Evolutionary conservation across 2,888 invertebrate genomes (phyloP).

Genomic region (Nomada fabriciana): DNA sequence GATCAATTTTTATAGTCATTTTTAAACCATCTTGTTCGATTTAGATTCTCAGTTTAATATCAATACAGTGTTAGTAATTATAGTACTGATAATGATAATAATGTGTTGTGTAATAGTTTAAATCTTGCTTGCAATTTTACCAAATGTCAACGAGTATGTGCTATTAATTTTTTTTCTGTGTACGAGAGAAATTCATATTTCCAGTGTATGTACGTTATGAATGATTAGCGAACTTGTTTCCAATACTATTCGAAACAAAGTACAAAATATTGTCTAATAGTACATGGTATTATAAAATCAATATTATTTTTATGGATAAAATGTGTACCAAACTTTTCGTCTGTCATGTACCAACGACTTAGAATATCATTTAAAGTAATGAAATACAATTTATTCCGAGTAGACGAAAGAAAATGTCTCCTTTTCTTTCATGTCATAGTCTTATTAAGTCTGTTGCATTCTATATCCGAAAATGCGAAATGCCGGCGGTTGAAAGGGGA

Average conservation of each 20-base stretch:
- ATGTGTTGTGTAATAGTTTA: slow-evolving; percentile 20
- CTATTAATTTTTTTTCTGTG: neutral
- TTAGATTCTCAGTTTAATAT: slow-evolving; percentile 1
- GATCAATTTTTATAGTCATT: slow-evolving; percentile 13
- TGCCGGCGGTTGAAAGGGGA: no score
- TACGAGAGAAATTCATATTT: neutral
- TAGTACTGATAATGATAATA: neutral
- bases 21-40: neutral
- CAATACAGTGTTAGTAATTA: neutral
- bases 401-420: slow-evolving; percentile 5
- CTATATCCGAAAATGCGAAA: no score
- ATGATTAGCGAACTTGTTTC: slow-evolving; percentile 25
- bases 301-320: slow-evolving; percentile 45
- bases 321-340: slow-evolving; percentile 14
- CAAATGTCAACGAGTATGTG: neutral
- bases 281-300: slow-evolving; percentile 33
- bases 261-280: slow-evolving; percentile 43
- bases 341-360: slow-evolving; percentile 16
- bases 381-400: slow-evolving; percentile 41
- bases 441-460: no score
- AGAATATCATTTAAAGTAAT: slow-evolving; percentile 12
- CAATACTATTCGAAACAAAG: slow-evolving; percentile 35
- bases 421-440: neutral
- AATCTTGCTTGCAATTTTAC: slow-evolving; percentile 7
- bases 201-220: neutral